These are phyloP conservation scores for Dicrostonyx torquatus DNA, from an alignment of 2,797 vertebrate species.

Conservation along the genomic window DNA sequence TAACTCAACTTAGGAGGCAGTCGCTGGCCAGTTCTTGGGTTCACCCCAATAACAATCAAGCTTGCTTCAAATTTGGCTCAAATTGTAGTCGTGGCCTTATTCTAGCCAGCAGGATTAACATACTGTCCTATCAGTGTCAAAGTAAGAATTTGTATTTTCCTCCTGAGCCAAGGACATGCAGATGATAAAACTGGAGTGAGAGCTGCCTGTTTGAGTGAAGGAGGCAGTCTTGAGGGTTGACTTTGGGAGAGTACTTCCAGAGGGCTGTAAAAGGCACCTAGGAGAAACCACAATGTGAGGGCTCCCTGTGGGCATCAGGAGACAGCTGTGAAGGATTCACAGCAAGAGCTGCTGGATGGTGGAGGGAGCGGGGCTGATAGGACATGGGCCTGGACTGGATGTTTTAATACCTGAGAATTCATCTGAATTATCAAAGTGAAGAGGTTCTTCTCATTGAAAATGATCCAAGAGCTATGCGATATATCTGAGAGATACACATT, in stretches of 20 bases:
- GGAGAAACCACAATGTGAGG: not conserved
- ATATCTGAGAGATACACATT: not conserved
- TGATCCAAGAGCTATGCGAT: not conserved
- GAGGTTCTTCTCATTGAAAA: conserved; percentile 8
- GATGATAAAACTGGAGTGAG: not conserved
- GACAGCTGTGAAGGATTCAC: not conserved
- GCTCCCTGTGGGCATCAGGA: not conserved
- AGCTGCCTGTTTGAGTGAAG: not conserved
- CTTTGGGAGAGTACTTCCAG: not conserved
- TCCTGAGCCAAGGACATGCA: not conserved
- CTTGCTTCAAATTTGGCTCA: not conserved
- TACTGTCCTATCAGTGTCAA: conserved; percentile 15
- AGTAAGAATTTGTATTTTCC: not conserved
- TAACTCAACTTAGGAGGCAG: not conserved
- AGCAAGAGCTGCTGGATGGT: not conserved
- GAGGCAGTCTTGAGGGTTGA: not conserved
- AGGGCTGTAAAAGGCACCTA: not conserved
- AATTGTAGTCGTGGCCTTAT: not conserved
- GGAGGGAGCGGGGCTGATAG: not conserved
- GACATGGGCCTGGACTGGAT: not conserved
- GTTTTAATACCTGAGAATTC: conserved; percentile 34
- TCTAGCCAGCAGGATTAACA: not conserved
- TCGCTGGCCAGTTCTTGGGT: not conserved
- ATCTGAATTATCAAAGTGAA: not conserved
- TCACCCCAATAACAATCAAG: not conserved